Evolutionary conservation across 2,888 invertebrate genomes (phyloP), one percentile per base, ranked within the genome.

Genomic region (Halictus ligatus): DNA sequence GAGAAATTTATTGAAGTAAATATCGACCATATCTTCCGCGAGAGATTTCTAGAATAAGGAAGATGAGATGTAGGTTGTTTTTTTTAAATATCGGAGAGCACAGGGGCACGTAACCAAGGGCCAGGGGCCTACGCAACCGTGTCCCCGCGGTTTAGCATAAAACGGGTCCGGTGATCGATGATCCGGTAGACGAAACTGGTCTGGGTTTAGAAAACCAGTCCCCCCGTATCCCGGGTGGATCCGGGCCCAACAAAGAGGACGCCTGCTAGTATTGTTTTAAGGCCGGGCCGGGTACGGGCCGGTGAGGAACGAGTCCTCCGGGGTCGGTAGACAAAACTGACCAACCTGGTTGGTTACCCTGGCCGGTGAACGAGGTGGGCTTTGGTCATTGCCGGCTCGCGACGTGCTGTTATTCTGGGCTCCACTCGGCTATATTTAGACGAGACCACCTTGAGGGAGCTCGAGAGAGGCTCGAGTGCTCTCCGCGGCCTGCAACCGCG

Each of bases 371-470:
- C 89, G 91, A 92, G 91, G 89, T 91, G 91, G 91, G 92, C 92
- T 93, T 93, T 93, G 92, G 93, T 93, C 93, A 93, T 94, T 94
- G 93, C 92, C 92, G 94, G 92, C 92, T 92, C 89, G 89, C 89
- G 90, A 89, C 89, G 91, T 89, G 89, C 90, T 92, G 94, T 94
- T 94, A 94, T 94, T 94, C 94, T 94, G 93, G 93, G 94, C 93
- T 91, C 90, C 89, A 91, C 92, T 93, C 92, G 93, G 92, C 94
- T 94, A 94, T 94, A 94, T 94, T 94, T 94, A 94, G 94, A 94
- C 92, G 93, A 94, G 94, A 94, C 94, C 94, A 94, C 94, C 94
- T 94, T 94, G 94, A 94, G 94, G 91, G 92, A 92, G 89, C 91
- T 87, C 91, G 89, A 76, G 81, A 83, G 85, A 85, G 74, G 80